Evolutionary conservation across 64 coral and sea anemone genomes (phyloP).

Genomic region (Cladopsammia gracilis): DNA sequence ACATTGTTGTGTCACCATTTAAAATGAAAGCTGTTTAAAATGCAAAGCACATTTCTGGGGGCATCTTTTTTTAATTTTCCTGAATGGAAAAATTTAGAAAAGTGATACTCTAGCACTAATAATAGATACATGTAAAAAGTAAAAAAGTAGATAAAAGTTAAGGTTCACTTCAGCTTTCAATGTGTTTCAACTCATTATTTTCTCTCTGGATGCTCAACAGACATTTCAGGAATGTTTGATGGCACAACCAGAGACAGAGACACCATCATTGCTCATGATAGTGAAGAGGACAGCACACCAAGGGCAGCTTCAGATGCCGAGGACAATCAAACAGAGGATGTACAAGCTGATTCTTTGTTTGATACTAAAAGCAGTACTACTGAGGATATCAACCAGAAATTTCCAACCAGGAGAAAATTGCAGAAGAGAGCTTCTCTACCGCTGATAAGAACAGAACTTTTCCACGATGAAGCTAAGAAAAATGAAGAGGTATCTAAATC

Average conservation of each 20-base stretch:
- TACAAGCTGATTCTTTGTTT: constrained; percentile 20
- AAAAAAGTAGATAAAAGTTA: constrained; percentile 1
- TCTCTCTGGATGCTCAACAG: neutral
- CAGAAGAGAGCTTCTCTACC: constrained; percentile 28
- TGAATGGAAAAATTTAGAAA: too few relatives aligned
- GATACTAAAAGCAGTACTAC: neutral
- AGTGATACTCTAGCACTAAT: too few relatives aligned
- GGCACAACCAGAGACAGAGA: constrained; percentile 62
- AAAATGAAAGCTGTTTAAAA: too few relatives aligned
- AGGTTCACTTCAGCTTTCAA: neutral
- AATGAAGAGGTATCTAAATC: constrained; percentile 3
- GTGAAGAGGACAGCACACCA: constrained; percentile 64
- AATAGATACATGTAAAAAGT: too few relatives aligned
- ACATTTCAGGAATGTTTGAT: constrained; percentile 69
- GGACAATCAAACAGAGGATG: constrained; percentile 5
- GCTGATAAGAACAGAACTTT: constrained; percentile 71
- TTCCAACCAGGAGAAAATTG: constrained; percentile 9
- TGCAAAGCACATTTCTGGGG: too few relatives aligned
- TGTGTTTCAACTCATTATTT: neutral
- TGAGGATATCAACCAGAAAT: constrained; percentile 17
- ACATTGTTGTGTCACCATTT: too few relatives aligned
- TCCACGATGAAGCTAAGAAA: constrained; percentile 20
- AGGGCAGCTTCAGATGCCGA: constrained; percentile 22
- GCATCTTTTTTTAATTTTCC: too few relatives aligned
- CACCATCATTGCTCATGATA: constrained; percentile 49